Percentiles rank a stretch among this genome's conserved stretches.
Conservation (phyloP, 92 coral and sea anemone genomes). For the Epizoanthus ramosus region DNA sequence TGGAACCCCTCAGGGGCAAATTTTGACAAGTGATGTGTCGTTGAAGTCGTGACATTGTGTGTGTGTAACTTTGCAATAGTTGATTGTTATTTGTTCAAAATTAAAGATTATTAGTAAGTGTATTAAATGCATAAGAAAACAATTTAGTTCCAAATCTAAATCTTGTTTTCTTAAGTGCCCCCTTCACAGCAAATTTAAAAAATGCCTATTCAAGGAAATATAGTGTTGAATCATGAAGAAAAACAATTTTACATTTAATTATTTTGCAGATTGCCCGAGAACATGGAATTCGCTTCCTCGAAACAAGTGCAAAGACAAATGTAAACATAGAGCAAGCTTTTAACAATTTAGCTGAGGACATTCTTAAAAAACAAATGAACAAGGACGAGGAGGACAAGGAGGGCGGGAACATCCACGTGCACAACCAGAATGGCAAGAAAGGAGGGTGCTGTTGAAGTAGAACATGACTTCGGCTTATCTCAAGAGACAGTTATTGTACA, state of each 20-base stretch:
- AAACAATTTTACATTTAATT: neutral
- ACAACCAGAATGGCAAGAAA: constrained; percentile 71
- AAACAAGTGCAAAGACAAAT: constrained; percentile 98
- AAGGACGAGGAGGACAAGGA: constrained; percentile 82
- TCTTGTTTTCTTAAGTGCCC: too few species aligned
- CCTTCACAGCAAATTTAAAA: too few species aligned
- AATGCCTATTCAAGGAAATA: too few species aligned
- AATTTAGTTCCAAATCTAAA: too few species aligned
- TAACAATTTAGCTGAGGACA: constrained; percentile 92
- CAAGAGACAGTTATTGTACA: constrained; percentile 11
- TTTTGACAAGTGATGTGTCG: neutral
- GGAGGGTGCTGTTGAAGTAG: constrained; percentile 69
- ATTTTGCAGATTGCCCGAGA: constrained; percentile 88
- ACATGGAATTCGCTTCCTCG: constrained; percentile 94
- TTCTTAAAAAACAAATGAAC: constrained; percentile 92
- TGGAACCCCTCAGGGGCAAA: neutral
- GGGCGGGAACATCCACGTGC: constrained; percentile 74
- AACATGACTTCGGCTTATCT: neutral
- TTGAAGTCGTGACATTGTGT: too few species aligned
- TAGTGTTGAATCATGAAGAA: neutral
- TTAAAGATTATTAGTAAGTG: too few species aligned
- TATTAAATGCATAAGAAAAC: too few species aligned
- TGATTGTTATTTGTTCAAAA: too few species aligned
- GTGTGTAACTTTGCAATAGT: too few species aligned
- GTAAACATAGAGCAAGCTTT: constrained; percentile 95